phyloP scores from a whole-genome alignment of 2,888 invertebrate species.

The Oscheius sp. region DNA sequence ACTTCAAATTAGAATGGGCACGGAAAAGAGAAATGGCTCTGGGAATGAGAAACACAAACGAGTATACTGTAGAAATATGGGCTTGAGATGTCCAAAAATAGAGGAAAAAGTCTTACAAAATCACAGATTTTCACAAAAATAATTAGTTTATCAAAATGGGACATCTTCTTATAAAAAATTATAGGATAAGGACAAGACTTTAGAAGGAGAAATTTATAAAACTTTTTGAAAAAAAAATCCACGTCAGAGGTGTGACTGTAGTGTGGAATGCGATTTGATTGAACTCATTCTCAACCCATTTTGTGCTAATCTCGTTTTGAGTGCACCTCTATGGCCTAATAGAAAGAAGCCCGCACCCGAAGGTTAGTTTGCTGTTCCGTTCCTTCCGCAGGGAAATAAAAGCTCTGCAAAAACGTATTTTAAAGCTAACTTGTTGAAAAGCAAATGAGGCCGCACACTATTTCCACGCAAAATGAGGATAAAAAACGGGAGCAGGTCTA shows the following conservation, averaged over 20 bases:
- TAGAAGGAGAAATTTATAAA: too few species aligned
- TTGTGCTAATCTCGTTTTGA: constrained; percentile 30
- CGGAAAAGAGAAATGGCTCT: too few species aligned
- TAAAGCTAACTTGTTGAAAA: too few species aligned
- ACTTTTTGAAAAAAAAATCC: background rate
- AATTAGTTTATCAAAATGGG: too few species aligned
- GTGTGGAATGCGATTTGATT: background rate
- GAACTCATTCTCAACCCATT: constrained; percentile 19
- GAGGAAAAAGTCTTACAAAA: too few species aligned
- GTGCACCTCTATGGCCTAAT: constrained; percentile 28
- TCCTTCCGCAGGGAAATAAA: constrained; percentile 16
- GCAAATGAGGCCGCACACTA: background rate
- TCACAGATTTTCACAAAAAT: too few species aligned
- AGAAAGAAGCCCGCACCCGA: constrained; percentile 12
- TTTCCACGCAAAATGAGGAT: background rate
- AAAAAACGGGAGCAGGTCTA: background rate
- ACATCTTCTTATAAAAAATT: too few species aligned
- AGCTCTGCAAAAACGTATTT: background rate
- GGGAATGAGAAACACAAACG: too few species aligned
- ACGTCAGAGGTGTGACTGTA: background rate
- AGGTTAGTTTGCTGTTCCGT: constrained; percentile 11
- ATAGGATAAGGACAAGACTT: too few species aligned
- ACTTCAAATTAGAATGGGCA: too few species aligned
- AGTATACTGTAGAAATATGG: too few species aligned
- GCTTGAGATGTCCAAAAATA: too few species aligned